phyloP scores from a whole-genome alignment of 2,888 invertebrate species.

The Tyria jacobaeae region DNA sequence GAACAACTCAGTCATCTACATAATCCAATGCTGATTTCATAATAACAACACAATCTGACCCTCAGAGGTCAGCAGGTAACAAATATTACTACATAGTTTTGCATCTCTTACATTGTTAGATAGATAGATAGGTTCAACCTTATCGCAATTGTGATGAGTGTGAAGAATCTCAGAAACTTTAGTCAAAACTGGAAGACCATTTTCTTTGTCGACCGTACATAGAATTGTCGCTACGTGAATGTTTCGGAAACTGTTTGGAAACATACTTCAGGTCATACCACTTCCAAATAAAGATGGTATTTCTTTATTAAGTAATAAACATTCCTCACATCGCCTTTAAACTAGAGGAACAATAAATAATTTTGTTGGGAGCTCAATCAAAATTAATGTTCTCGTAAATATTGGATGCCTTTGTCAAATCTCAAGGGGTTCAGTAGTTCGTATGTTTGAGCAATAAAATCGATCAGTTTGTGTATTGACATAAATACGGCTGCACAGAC shows the following conservation, averaged over 20 bases:
- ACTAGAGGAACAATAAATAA: constrained; percentile 23
- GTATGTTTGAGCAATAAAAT: constrained; percentile 43
- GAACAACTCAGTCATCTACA: too few species aligned
- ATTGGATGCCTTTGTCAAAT: constrained; percentile 45
- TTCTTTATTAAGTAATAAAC: constrained; percentile 10
- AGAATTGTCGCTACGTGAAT: too few species aligned
- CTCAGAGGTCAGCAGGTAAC: too few species aligned
- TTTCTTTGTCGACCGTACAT: too few species aligned
- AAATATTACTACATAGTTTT: too few species aligned
- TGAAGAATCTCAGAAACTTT: too few species aligned
- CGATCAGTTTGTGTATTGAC: constrained; percentile 47
- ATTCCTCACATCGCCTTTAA: constrained; percentile 12
- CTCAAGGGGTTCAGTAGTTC: constrained; percentile 46
- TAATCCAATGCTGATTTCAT: too few species aligned
- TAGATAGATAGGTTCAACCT: too few species aligned
- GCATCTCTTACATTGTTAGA: too few species aligned
- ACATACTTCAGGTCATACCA: background rate
- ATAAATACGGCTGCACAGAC: constrained; percentile 44
- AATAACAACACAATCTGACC: too few species aligned
- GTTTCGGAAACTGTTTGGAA: background rate
- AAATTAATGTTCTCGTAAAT: constrained; percentile 50
- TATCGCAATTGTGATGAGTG: too few species aligned
- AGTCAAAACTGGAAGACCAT: too few species aligned
- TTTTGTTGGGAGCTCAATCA: constrained; percentile 33
- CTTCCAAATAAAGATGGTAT: constrained; percentile 3